Base-by-base conservation (phyloP, 2,113 vertebrate genomes). In the Ictalurus furcatus region DNA sequence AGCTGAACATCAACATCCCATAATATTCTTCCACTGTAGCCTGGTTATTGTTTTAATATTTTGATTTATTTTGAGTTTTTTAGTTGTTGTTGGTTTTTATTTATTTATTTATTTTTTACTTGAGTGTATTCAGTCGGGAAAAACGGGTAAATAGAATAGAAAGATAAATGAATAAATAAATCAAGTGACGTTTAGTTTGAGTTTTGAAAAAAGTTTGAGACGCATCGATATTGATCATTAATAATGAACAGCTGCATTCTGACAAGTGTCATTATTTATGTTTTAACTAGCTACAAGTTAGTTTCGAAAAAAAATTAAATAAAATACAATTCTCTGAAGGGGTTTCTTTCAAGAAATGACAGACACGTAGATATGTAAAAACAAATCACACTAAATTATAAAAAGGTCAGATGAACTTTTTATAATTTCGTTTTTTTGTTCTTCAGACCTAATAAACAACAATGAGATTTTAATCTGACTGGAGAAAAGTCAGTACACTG, bases 1-100 rank as follows among this genome's bases (percentile, higher is more conserved):
- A 58, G 19, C 85, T 40, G 16, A 86, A 67, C 65, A n/a, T 34
- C 30, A 52, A 71, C 84, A 71, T 85, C 84, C 84, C 84, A 85
- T 88, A 85, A 90, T 90, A 78, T 23, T 25, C 8, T 34, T 63
- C 65, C 74, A 84, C 58, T 84, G 34, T 23, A 14, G 19, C 23
- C 84, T 80, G 44, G 81, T 40, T 30, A 85, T 48, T 74, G 30
- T 34, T 67, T 73, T 23, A 11, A 71, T 30, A 34, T 73, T 79
- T 52, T 28, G 25, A n/a, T 28, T 65, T 65, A 6, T 3, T 14
- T 80, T 13, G 11, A 54, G 13, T 56, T 56, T 56, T 56, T 56
- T 56, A 16, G 13, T 56, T 16, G 0, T 13, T 56, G 2, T 48
- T 44, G 25, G 52, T 80, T 74, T 78, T 44, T n/a, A n/a, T 76